Evolutionary conservation across 1,140 invertebrate genomes (phyloP).

Genomic region (Ericerus pela): DNA sequence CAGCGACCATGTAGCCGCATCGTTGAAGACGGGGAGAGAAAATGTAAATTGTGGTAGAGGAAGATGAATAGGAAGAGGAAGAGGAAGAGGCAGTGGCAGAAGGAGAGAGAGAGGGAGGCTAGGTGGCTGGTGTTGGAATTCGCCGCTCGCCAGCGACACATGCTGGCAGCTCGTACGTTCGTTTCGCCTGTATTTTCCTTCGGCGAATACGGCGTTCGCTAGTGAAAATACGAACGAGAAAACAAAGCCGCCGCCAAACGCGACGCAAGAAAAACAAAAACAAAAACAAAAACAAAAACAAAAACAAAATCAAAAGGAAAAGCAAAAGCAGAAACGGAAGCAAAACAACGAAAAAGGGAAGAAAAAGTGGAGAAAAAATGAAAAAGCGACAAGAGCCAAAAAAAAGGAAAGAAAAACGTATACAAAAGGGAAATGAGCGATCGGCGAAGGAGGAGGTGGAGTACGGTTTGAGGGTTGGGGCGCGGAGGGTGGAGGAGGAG

Average conservation of each 20-base stretch:
- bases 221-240: neutral
- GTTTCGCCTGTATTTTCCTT: too few species aligned
- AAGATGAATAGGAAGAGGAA: neutral
- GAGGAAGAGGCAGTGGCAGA: neutral
- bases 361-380: neutral
- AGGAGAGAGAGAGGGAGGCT: constrained; percentile 8
- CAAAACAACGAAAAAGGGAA: neutral
- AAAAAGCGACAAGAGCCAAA: constrained; percentile 2
- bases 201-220: too few species aligned
- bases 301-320: neutral
- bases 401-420: neutral
- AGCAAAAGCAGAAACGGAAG: neutral
- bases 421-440: neutral
- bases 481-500: neutral
- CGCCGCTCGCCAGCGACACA: too few species aligned
- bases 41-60: neutral
- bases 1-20: too few species aligned
- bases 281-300: constrained; percentile 1
- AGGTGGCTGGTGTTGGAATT: too few species aligned
- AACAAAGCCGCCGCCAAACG: neutral
- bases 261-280: neutral
- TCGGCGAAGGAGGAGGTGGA: neutral
- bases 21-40: too few species aligned
- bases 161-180: too few species aligned
- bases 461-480: neutral